phyloP scores from a whole-genome alignment of 2,113 vertebrate species.

The Gambusia affinis region DNA sequence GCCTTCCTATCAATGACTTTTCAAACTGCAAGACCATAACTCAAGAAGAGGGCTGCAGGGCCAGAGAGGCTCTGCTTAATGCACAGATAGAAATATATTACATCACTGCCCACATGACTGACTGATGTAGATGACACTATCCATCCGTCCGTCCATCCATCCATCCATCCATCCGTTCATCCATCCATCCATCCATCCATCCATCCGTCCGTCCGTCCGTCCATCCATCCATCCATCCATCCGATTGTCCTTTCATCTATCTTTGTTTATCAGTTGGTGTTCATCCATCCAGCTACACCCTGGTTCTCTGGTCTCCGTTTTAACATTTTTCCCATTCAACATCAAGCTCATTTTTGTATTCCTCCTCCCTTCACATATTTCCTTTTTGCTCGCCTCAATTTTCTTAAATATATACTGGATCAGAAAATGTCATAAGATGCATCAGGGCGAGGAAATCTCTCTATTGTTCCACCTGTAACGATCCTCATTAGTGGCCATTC shows the following conservation, averaged over 20 bases:
- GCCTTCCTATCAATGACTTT: constrained; percentile 68
- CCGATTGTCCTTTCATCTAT: too few species aligned
- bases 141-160: too few species aligned
- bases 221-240: too few species aligned
- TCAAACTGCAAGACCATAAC: constrained; percentile 67
- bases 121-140: background rate
- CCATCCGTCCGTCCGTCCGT: too few species aligned
- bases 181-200: too few species aligned
- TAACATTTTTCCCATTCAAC: background rate
- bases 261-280: too few species aligned
- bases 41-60: constrained; percentile 48
- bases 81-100: constrained; percentile 29
- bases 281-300: too few species aligned
- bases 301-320: background rate
- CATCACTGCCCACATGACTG: background rate
- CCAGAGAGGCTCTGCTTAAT: constrained; percentile 18
- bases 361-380: too few species aligned
- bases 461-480: constrained; percentile 50
- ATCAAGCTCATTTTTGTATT: background rate
- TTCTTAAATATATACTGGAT: constrained; percentile 4
- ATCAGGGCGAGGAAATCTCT: constrained; percentile 38
- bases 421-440: constrained; percentile 41
- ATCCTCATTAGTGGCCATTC: constrained; percentile 58
- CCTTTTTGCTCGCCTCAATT: constrained; percentile 5
- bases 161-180: too few species aligned